These are phyloP conservation scores for Tautogolabrus adspersus DNA, from an alignment of 2,113 vertebrate species.

Conservation along the genomic window DNA sequence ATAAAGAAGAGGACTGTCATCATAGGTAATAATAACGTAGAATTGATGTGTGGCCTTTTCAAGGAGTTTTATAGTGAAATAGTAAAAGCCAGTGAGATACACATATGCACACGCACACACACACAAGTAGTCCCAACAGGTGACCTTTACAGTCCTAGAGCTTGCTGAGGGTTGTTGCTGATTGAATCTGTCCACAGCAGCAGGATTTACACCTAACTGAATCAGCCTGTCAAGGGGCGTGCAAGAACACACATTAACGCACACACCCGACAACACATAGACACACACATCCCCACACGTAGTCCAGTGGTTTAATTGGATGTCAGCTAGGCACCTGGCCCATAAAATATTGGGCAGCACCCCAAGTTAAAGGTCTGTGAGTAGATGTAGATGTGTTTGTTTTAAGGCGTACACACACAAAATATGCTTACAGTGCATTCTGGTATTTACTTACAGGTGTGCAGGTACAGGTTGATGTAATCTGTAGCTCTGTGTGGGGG, in stretches of 20 bases:
- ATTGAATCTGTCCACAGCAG: conserved; percentile 82
- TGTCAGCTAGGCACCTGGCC: conserved; percentile 72
- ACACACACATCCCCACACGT: conserved; percentile 50
- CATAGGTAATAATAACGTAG: conserved; percentile 35
- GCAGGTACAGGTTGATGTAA: not conserved
- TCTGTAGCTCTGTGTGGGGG: not conserved
- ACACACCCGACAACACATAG: conserved; percentile 25
- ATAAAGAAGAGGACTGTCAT: conserved; percentile 27
- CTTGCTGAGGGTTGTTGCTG: conserved; percentile 73
- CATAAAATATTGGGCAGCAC: conserved; percentile 74
- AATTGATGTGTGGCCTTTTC: conserved; percentile 45
- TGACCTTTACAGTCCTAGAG: conserved; percentile 76
- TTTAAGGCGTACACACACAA: not conserved
- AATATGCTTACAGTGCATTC: conserved; percentile 33
- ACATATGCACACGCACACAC: conserved; percentile 16
- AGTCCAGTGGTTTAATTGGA: conserved; percentile 74
- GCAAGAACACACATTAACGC: conserved; percentile 45
- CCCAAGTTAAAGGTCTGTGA: conserved; percentile 49
- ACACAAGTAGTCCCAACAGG: conserved; percentile 60
- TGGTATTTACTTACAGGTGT: conserved; percentile 26
- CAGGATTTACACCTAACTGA: conserved; percentile 81
- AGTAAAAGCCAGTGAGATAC: conserved; percentile 39
- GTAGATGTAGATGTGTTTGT: conserved; percentile 31
- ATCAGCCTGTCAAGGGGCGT: conserved; percentile 65
- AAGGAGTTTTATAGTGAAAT: conserved; percentile 35